Conservation (phyloP, 1,140 invertebrate species). For the Rhopalosiphum padi region DNA sequence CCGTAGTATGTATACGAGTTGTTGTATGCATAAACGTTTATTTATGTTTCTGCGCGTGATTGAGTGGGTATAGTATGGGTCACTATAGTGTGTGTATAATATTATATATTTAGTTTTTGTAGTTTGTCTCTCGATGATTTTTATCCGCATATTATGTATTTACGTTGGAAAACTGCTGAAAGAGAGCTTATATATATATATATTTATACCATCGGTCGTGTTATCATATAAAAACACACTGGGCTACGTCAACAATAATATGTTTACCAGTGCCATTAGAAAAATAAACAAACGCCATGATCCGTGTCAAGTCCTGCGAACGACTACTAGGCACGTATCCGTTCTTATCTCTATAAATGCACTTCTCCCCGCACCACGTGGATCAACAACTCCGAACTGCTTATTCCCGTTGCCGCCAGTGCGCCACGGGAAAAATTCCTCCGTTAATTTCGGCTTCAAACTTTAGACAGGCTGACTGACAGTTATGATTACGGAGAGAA, state of each 20-base stretch:
- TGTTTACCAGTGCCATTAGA: constrained; percentile 54
- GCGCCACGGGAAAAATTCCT: not conserved
- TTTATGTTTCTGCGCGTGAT: not conserved
- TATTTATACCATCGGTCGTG: not conserved
- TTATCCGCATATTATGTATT: not conserved
- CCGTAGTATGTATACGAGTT: not conserved
- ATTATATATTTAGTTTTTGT: not conserved
- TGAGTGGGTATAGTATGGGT: not conserved
- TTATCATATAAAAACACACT: constrained; percentile 57
- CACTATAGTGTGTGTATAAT: not conserved
- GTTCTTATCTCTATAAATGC: constrained; percentile 50
- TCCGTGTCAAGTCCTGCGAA: constrained; percentile 49
- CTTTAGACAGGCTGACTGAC: constrained; percentile 18
- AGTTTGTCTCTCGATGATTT: not conserved
- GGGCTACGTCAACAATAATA: constrained; percentile 49
- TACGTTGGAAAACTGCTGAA: not conserved
- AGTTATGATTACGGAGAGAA: not conserved
- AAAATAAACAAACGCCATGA: constrained; percentile 55
- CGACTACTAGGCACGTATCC: constrained; percentile 50
- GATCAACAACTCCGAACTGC: not conserved
- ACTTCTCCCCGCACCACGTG: not conserved
- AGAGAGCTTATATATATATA: constrained; percentile 17
- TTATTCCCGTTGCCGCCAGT: not conserved
- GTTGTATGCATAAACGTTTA: not conserved
- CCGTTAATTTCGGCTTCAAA: constrained; percentile 11